Evolutionary conservation across 2,797 vertebrate species (phyloP).

Genomic region (Sebastes glaucus): DNA sequence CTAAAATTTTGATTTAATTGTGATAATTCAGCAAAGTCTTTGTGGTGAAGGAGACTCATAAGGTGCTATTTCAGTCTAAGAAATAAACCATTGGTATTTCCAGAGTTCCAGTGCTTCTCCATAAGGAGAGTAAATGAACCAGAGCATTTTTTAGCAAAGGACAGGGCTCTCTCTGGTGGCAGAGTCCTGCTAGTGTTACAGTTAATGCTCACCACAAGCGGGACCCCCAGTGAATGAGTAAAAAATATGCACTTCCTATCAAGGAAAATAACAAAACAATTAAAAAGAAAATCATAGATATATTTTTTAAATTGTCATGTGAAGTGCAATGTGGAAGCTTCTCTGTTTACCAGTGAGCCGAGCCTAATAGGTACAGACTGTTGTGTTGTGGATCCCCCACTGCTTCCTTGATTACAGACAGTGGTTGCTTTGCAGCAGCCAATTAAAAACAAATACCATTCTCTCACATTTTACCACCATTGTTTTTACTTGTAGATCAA

Average conservation of each 20-base stretch:
- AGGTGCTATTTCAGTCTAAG: neutral
- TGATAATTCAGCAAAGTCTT: neutral
- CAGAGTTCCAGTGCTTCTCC: neutral
- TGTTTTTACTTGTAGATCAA: conserved; percentile 71
- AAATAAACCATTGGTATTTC: neutral
- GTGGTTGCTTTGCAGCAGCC: conserved; percentile 69
- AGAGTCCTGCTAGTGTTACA: conserved; percentile 41
- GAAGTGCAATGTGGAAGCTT: conserved; percentile 22
- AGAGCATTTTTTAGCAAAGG: conserved; percentile 30
- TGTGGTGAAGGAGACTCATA: neutral
- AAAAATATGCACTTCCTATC: neutral
- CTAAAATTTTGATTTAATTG: neutral
- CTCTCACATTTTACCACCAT: conserved; percentile 62
- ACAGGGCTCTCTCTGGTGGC: conserved; percentile 75
- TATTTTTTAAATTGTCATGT: conserved; percentile 42
- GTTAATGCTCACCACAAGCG: neutral
- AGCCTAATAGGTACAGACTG: conserved; percentile 53
- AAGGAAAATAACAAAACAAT: neutral
- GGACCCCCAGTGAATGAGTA: neutral
- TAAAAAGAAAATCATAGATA: conserved; percentile 38
- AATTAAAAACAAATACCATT: conserved; percentile 75
- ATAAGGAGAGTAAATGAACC: neutral
- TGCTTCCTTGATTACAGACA: conserved; percentile 70
- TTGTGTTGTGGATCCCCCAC: conserved; percentile 62
- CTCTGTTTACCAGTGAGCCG: conserved; percentile 51